Conservation (phyloP, 2,797 vertebrate species). For the Garrulus glandarius region DNA sequence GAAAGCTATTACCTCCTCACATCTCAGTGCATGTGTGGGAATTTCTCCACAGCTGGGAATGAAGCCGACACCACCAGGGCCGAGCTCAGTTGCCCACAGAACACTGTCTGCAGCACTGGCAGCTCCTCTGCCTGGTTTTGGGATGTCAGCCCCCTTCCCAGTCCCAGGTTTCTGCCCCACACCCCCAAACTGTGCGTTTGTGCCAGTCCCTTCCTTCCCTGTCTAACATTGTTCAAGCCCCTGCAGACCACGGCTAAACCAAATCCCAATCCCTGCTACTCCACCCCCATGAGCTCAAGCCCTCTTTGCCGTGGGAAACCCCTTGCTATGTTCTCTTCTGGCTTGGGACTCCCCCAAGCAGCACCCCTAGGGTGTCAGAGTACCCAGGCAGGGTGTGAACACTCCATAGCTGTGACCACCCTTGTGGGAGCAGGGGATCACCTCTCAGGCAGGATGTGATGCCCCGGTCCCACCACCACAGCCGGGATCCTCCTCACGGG, state of each 20-base stretch:
- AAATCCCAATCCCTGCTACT: neutral
- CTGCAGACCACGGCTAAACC: rapidly evolving
- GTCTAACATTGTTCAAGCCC: rapidly evolving
- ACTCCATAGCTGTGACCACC: neutral
- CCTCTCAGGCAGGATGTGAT: neutral
- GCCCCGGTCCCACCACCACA: neutral
- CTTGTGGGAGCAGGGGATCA: neutral
- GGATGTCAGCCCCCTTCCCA: neutral
- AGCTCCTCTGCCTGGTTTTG: neutral
- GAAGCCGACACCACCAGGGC: neutral
- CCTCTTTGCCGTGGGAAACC: neutral
- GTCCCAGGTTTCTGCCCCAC: neutral
- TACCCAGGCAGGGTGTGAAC: neutral
- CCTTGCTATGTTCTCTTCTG: neutral
- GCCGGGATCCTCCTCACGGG: neutral
- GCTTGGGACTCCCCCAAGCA: neutral
- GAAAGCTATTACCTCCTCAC: neutral
- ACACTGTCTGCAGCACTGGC: neutral
- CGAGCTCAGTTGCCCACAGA: neutral
- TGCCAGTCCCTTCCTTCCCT: neutral
- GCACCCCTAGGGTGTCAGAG: neutral
- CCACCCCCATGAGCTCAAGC: neutral
- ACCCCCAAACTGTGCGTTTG: rapidly evolving
- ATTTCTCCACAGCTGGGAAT: neutral
- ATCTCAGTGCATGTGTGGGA: neutral